Conservation (phyloP, 2,888 invertebrate genomes). For the Orthosia gothica region DNA sequence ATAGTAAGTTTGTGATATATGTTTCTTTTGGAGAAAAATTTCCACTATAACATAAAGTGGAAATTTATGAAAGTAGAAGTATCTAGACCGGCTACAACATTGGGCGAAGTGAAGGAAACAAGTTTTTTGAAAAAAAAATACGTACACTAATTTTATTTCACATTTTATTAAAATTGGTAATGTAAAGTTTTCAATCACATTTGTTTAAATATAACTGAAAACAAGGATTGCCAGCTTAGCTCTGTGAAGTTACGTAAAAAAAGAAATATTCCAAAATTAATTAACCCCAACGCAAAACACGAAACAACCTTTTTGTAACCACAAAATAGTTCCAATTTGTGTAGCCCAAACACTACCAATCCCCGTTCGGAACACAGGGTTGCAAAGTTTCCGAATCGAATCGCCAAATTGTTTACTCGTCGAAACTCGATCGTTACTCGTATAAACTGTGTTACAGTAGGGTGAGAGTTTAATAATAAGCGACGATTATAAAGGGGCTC, state of each 20-base stretch:
- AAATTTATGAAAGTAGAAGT: neutral
- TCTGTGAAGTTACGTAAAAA: neutral
- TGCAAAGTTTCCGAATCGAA: conserved; percentile 73
- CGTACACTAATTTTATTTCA: no score
- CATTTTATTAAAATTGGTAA: neutral
- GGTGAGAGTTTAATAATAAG: conserved; percentile 85
- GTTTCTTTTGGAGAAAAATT: neutral
- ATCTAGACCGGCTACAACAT: neutral
- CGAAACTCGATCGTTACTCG: conserved; percentile 78
- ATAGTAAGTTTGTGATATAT: neutral
- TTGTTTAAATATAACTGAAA: neutral
- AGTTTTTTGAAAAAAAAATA: no score
- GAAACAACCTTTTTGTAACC: neutral
- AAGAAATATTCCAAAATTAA: neutral
- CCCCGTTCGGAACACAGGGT: conserved; percentile 46
- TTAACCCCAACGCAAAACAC: neutral
- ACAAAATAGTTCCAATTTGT: conserved; percentile 13
- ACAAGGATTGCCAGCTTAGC: neutral
- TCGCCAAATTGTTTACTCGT: conserved; percentile 78
- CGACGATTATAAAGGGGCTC: conserved; percentile 83
- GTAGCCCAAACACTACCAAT: conserved; percentile 16
- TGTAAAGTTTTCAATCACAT: neutral
- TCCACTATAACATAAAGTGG: no score
- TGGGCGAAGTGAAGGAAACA: no score
- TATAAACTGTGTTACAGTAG: conserved; percentile 77